Evolutionary conservation across 2,888 invertebrate genomes (phyloP).

Genomic region (Trachelus troglodyta): DNA sequence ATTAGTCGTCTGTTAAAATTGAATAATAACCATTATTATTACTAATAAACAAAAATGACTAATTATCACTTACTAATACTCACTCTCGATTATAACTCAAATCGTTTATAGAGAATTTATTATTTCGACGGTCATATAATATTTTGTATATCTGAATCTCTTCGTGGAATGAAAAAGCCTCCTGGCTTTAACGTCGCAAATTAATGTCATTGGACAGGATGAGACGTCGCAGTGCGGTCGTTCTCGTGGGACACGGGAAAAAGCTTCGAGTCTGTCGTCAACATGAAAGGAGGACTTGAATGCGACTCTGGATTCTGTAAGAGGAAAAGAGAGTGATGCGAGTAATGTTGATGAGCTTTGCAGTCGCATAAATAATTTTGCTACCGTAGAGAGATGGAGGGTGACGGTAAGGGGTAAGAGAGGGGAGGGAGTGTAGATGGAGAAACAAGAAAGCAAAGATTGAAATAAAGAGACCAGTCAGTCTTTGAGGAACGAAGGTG

Average conservation of each 20-base stretch:
- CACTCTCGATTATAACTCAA: not conserved
- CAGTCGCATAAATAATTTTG: not conserved
- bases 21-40: not conserved
- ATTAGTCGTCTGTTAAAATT: not conserved
- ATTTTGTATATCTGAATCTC: not conserved
- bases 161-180: not conserved
- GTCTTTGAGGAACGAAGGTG: not conserved
- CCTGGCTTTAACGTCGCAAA: not conserved
- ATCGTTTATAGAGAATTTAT: not conserved
- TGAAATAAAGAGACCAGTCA: not conserved
- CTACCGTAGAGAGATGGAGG: not conserved
- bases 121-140: not conserved
- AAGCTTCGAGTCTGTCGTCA: not conserved
- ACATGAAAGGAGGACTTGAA: conserved; percentile 1
- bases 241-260: not conserved
- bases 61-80: not conserved
- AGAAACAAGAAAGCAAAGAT: not conserved
- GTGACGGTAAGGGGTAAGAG: not conserved
- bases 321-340: not conserved
- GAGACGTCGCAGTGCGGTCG: conserved; percentile 2
- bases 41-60: not conserved
- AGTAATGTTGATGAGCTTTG: not conserved
- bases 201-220: not conserved
- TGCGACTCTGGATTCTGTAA: not conserved
- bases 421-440: not conserved